Evolutionary conservation across 2,888 invertebrate species (phyloP).

Genomic region (Piscicola geometra): DNA sequence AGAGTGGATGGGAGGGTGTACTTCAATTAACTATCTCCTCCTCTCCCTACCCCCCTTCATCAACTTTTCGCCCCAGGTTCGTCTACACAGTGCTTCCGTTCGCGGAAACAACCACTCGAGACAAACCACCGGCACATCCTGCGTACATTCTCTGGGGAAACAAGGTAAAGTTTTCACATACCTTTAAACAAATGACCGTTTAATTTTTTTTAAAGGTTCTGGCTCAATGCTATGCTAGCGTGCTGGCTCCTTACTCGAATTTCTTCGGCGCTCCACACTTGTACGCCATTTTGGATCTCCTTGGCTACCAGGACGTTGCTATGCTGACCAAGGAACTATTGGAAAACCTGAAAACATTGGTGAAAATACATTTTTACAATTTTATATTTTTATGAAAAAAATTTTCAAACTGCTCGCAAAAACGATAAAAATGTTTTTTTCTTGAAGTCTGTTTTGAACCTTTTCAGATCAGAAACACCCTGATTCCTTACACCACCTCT

Average conservation of each 20-base stretch:
- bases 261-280: slow-evolving; percentile 92
- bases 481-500: slow-evolving; percentile 60
- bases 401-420: background rate
- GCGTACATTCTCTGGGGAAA: slow-evolving; percentile 90
- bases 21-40: too few species aligned
- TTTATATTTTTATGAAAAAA: slow-evolving; percentile 1
- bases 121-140: slow-evolving; percentile 81
- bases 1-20: too few species aligned
- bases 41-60: too few species aligned
- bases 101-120: slow-evolving; percentile 75
- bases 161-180: slow-evolving; percentile 64
- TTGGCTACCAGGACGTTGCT: slow-evolving; percentile 94
- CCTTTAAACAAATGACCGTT: too few species aligned
- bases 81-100: slow-evolving; percentile 68
- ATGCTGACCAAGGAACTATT: slow-evolving; percentile 90
- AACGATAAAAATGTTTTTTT: background rate
- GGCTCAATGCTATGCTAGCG: slow-evolving; percentile 57
- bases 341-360: slow-evolving; percentile 79
- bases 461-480: slow-evolving; percentile 32
- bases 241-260: slow-evolving; percentile 76
- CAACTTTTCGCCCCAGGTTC: slow-evolving; percentile 63
- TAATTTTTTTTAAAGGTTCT: slow-evolving; percentile 38
- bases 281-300: slow-evolving; percentile 80
- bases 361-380: too few species aligned
- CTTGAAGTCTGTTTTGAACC: slow-evolving; percentile 11